Evolutionary conservation across 2,888 invertebrate species (phyloP), one percentile per base, ranked within the genome.

Genomic region (Coremacera marginata): DNA sequence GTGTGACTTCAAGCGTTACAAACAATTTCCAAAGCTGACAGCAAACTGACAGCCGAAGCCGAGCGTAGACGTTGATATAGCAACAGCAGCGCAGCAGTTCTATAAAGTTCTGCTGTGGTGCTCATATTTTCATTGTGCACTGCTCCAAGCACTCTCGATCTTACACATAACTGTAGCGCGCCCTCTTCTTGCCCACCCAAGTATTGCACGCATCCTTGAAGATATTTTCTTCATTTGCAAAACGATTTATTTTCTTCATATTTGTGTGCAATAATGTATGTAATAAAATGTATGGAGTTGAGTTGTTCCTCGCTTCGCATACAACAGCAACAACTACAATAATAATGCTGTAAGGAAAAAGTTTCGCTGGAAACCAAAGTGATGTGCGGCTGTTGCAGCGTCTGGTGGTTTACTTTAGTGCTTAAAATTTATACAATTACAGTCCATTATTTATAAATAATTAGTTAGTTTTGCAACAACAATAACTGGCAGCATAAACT

Each of bases 11-110:
- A 44, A 44, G 52, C 34, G 51, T 55, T 60, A 74, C 34, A 34
- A 67, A 74, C 65, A 14, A 49, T 70, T 70, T 52, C 65, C 22
- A 71, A 76, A 71, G 51, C 60, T 78, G 74, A 73, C 76, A 76
- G 57, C 77, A 62, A 75, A 78, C 51, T 78, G 78, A 75, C 74
- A 77, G 74, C 74, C n/a, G 14, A 22, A 68, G 68, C 44, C 27
- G 31, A 62, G 44, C 44, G 14, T 44, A 44, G 14, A 44, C 44
- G 44, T 44, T 44, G 44, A 44, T 25, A 22, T 1, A 14, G 25
- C 27, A 60, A 27, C 25, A 60, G 14, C 27, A 9, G 3, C 9
- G 25, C 25, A n/a, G 60, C 25, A 9, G 27, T 27, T 9, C 27
- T 27, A 22, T 8, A 27, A 16, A 60, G 19, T 19, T 60, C 11